Evolutionary conservation across 2,113 vertebrate species (phyloP), one percentile per base, ranked within the genome.

Genomic region (Gambusia holbrooki): DNA sequence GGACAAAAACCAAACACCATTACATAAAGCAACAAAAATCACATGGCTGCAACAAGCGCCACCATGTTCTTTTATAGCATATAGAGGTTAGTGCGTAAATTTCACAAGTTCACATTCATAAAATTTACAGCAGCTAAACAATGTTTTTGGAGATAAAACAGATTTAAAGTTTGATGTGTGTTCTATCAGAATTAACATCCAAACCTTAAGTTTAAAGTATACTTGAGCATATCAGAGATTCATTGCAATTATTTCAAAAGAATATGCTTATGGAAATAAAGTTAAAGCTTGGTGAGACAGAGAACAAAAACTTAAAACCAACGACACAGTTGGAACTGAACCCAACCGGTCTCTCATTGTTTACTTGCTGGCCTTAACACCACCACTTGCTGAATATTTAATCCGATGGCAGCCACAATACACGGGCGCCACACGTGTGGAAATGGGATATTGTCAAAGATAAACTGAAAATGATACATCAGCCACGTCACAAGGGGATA

Each of bases 361-460:
- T 68, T 40, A 40, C 33, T 48, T 5, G 0, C 37, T 29, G 60
- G 35, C 72, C 77, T 85, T 58, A 70, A 88, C 69, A 74, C 0
- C 22, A 85, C 77, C 71, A 71, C 68, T 29, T 0, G 1, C 51
- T 92, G 63, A 88, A 89, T 93, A 78, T 90, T 92, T 84, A 1
- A 92, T 68, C 13, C 60, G 25, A 74, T 74, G 73, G 72, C 78
- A 84, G 82, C 51, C 58, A 27, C 48, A 69, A 61, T 74, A 33
- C 73, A 71, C 27, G 73, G 37, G 25, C 66, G 65, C 60, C 45
- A 77, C 82, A 73, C 14, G 40, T 82, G 79, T 65, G 37, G 22
- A 62, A 67, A 74, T 25, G 66, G 1, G n/a, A 14, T 0, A 1
- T 28, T 64, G 81, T 76, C 78, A 82, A 30, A 79, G 15, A 12